Conservation (phyloP, 2,797 vertebrate species). For the Phoebastria nigripes region DNA sequence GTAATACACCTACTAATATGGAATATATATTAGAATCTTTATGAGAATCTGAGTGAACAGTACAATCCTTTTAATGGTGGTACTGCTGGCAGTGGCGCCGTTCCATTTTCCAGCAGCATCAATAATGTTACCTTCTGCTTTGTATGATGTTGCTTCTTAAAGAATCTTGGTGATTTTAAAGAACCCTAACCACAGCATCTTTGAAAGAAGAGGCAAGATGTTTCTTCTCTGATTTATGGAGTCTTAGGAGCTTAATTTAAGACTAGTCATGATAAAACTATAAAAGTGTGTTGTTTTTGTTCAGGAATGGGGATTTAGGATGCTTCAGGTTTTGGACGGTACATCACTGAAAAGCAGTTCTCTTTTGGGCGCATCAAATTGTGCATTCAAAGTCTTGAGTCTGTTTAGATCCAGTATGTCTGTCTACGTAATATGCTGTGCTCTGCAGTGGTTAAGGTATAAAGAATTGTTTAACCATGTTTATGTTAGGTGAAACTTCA, state of each 20-base stretch:
- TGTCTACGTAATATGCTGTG: background rate
- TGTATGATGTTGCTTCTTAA: background rate
- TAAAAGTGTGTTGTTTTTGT: background rate
- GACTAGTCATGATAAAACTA: background rate
- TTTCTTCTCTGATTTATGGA: background rate
- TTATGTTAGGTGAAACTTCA: background rate
- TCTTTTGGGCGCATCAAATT: background rate
- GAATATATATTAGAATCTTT: background rate
- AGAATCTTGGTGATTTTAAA: background rate
- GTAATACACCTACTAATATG: background rate
- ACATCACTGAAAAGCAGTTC: background rate
- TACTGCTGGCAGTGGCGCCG: background rate
- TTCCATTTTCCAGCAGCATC: background rate
- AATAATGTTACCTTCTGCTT: background rate
- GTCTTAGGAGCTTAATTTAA: background rate
- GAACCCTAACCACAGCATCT: background rate
- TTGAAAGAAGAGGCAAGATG: background rate
- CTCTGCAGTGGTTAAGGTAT: background rate
- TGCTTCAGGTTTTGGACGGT: background rate
- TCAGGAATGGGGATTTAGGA: background rate
- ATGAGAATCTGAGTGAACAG: background rate
- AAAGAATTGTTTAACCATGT: background rate
- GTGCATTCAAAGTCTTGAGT: background rate
- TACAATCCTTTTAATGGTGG: background rate
- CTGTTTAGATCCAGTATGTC: background rate